Conservation (phyloP, 2,113 vertebrate genomes). For the Grus americana region DNA sequence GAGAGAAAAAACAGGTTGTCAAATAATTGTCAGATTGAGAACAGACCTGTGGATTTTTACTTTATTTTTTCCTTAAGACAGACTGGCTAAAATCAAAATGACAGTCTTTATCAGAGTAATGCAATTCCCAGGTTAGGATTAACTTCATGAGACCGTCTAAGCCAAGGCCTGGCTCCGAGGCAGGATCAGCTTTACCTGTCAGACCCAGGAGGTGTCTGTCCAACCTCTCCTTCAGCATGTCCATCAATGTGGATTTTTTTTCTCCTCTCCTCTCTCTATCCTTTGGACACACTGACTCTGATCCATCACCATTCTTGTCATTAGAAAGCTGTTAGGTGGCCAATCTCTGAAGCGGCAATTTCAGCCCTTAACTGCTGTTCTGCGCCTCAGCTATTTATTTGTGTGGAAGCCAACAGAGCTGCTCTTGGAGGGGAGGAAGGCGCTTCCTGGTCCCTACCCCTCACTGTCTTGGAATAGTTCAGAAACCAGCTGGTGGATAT, state of each 20-base stretch:
- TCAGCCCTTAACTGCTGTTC: not conserved
- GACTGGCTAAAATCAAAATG: not conserved
- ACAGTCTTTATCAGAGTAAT: not conserved
- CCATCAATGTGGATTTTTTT: not conserved
- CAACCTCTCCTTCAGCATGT: not conserved
- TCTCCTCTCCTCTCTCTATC: not conserved
- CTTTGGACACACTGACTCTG: not conserved
- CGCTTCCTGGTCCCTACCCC: not conserved
- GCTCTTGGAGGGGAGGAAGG: not conserved
- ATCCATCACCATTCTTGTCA: not conserved
- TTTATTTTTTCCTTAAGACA: not conserved
- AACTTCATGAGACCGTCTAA: not conserved
- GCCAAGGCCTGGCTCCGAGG: rapidly evolving
- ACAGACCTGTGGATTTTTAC: not conserved
- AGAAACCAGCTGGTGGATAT: not conserved
- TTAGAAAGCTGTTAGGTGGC: not conserved
- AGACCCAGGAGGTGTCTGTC: not conserved
- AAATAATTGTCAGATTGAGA: not conserved
- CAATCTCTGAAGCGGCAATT: not conserved
- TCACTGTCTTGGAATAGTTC: not conserved
- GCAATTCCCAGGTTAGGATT: not conserved
- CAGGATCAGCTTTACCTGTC: not conserved
- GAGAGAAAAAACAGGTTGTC: not conserved
- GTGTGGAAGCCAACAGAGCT: not conserved
- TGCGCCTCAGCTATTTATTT: not conserved